Evolutionary conservation across 2,113 vertebrate genomes (phyloP), one percentile per base, ranked within the genome.

Genomic region (Gopherus flavomarginatus): DNA sequence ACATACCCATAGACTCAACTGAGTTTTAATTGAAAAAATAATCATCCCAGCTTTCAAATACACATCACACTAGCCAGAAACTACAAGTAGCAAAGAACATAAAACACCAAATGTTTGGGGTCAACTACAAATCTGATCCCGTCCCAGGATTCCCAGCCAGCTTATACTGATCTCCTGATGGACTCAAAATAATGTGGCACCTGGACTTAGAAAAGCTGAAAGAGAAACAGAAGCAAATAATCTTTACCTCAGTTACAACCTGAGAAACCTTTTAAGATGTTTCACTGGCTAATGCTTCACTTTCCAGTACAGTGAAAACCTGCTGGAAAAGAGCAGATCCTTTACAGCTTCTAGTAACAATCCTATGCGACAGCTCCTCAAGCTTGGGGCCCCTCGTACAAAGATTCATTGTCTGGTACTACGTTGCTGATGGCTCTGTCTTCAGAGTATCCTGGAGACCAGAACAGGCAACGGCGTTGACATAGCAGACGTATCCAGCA

Each of bases 291-390:
- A 87, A 0, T 12, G 79, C 11, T 72, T 4, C 3, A 75, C 75
- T 69, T 90, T 69, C 2, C 19, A 69, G 31, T 42, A 49, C 79
- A 85, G 14, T 1, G 11, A 0, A 0, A 47, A 57, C n/a, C 53
- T 13, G 22, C 80, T 95, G 77, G 9, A 27, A 53, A 92, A 42
- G 82, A 29, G 11, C 42, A 57, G 13, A 54, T 2, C 47, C 52
- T 82, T 89, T 3, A 22, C 47, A 85, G 82, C 57, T 88, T 94
- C 80, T 69, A 89, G 62, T 42, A 79, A 11, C n/a, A 57, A 4
- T 0, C 1, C 4, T 88, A 26, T 11, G 75, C 14, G 56, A 72
- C 12, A 1, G 38, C 22, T 87, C 38, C 19, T 85, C 35, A 65
- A 83, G 52, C 0, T 4, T 44, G 1, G 2, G 49, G 10, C 44